Conservation (phyloP, 2,113 vertebrate species). For the Corythornis vintsioides region DNA sequence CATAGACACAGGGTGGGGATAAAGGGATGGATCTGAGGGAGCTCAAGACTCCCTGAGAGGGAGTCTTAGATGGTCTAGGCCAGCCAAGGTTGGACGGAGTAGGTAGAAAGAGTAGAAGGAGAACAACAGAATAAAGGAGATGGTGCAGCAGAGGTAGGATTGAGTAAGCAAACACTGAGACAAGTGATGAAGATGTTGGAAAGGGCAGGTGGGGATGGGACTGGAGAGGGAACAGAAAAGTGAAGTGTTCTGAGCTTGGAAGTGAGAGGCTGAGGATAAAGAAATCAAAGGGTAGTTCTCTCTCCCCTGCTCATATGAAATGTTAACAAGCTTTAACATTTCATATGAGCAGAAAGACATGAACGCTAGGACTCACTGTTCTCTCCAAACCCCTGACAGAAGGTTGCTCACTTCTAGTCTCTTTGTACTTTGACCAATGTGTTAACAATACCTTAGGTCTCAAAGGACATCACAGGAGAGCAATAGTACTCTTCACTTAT, state of each 20-base stretch:
- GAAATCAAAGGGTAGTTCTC: neutral
- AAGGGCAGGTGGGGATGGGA: neutral
- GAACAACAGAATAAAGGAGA: neutral
- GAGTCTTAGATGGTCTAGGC: neutral
- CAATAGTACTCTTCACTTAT: neutral
- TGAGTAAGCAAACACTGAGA: neutral
- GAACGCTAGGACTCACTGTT: neutral
- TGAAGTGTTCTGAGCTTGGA: neutral
- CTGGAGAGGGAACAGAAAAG: neutral
- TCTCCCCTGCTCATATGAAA: neutral
- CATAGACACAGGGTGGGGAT: neutral
- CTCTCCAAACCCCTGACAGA: neutral
- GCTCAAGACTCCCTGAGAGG: neutral
- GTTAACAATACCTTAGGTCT: neutral
- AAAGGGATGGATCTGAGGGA: neutral
- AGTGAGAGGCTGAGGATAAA: neutral
- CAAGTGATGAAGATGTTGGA: neutral
- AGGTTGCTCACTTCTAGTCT: neutral
- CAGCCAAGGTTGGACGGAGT: neutral
- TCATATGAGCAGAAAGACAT: neutral
- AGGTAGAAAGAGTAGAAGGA: neutral
- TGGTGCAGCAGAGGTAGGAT: neutral
- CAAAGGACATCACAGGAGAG: neutral
- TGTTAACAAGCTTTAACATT: neutral
- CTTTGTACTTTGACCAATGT: neutral